Evolutionary conservation across 2,113 vertebrate genomes (phyloP).

Genomic region (Pterocles burchelli): DNA sequence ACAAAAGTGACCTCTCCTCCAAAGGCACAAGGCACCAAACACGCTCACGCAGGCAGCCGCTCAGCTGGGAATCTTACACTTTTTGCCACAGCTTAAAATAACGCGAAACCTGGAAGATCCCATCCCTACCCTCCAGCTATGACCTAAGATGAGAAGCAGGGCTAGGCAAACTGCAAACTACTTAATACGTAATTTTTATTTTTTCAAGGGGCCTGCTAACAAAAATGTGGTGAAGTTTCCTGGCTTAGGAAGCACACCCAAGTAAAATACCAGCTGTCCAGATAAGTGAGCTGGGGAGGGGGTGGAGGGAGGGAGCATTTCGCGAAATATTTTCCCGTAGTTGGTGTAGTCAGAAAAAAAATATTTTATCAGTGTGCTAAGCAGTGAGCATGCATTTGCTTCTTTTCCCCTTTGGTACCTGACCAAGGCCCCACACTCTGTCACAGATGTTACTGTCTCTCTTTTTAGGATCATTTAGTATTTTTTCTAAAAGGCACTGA

Average conservation of each 20-base stretch:
- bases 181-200: conserved; percentile 61
- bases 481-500: conserved; percentile 42
- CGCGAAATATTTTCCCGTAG: conserved; percentile 56
- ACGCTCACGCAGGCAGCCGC: background rate
- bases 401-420: conserved; percentile 53
- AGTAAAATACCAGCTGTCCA: conserved; percentile 67
- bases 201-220: conserved; percentile 58
- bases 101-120: conserved; percentile 44
- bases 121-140: conserved; percentile 55
- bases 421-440: conserved; percentile 35
- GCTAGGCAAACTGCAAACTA: conserved; percentile 42
- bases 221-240: conserved; percentile 67
- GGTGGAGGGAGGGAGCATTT: conserved; percentile 40
- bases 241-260: conserved; percentile 63
- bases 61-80: conserved; percentile 21
- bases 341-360: conserved; percentile 31
- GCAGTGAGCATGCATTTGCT: conserved; percentile 50
- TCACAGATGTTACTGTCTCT: conserved; percentile 34
- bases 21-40: background rate
- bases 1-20: conserved; percentile 17
- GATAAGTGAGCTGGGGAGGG: conserved; percentile 54
- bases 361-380: conserved; percentile 31
- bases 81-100: conserved; percentile 21
- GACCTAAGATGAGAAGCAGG: conserved; percentile 42
- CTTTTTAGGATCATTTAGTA: conserved; percentile 40